A percentile compares a stretch with the other conserved stretches of the same genome.
phyloP scores from a whole-genome alignment of 2,797 vertebrate genomes.

The Graptemys geographica region DNA sequence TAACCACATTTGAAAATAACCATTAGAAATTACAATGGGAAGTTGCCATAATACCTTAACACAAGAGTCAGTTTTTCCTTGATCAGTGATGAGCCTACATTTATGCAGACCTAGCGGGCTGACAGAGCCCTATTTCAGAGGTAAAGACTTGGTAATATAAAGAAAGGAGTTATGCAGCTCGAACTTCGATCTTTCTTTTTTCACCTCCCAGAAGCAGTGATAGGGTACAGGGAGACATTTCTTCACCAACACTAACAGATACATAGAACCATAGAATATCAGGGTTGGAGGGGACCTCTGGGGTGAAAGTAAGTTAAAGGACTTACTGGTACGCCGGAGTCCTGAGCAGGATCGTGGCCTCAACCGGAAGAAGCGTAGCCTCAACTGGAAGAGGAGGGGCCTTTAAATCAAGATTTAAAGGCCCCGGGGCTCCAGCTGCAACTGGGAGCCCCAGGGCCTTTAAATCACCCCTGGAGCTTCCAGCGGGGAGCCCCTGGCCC shows the following conservation, averaged over 20 bases:
- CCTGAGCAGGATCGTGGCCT: too few relatives aligned
- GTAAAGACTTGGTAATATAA: background rate
- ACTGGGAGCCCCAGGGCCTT: too few relatives aligned
- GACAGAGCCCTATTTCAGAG: background rate
- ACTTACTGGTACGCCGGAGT: too few relatives aligned
- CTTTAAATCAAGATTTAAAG: too few relatives aligned
- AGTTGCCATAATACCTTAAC: background rate
- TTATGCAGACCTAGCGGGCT: conserved; percentile 3
- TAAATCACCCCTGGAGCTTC: too few relatives aligned
- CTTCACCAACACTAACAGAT: background rate
- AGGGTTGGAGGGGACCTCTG: too few relatives aligned
- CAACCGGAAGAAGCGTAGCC: too few relatives aligned
- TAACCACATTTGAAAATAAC: background rate
- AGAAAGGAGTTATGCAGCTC: background rate
- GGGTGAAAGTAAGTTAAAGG: too few relatives aligned
- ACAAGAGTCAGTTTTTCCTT: conserved; percentile 6
- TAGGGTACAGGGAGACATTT: background rate
- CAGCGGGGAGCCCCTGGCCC: too few relatives aligned
- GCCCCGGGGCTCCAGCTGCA: too few relatives aligned
- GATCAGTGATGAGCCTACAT: background rate
- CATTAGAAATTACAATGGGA: background rate
- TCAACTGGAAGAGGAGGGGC: too few relatives aligned
- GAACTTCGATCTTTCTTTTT: background rate
- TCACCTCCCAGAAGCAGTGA: background rate
- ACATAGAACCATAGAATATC: too few relatives aligned